phyloP scores from a whole-genome alignment of 2,113 vertebrate genomes.

The Ahaetulla prasina region DNA sequence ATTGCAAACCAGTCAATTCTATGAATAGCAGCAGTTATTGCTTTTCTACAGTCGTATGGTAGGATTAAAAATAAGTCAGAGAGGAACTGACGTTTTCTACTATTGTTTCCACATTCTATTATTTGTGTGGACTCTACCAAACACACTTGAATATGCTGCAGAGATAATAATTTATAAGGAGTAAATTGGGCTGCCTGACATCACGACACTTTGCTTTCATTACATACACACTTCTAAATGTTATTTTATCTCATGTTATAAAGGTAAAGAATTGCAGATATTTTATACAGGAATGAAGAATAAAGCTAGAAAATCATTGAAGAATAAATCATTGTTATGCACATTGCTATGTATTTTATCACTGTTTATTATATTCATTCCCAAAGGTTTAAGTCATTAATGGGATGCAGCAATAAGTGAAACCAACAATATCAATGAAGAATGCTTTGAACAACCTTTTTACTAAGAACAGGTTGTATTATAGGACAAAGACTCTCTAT shows the following conservation, averaged over 20 bases:
- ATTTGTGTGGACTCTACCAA: slow-evolving; percentile 37
- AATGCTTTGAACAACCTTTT: background rate
- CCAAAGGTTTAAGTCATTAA: background rate
- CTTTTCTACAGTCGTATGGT: slow-evolving; percentile 44
- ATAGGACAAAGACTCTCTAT: background rate
- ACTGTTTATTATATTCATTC: background rate
- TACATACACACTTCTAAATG: background rate
- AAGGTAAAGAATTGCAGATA: slow-evolving; percentile 29
- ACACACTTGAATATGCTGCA: slow-evolving; percentile 29
- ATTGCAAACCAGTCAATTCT: slow-evolving; percentile 57
- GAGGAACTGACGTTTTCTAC: slow-evolving; percentile 34
- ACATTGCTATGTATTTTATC: background rate
- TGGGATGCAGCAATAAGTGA: background rate
- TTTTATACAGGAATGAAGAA: slow-evolving; percentile 11
- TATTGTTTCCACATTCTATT: slow-evolving; percentile 13
- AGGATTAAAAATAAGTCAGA: slow-evolving; percentile 49
- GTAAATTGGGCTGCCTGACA: slow-evolving; percentile 30
- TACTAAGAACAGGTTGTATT: background rate
- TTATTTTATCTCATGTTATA: slow-evolving; percentile 16
- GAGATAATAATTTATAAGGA: slow-evolving; percentile 17
- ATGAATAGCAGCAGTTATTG: slow-evolving; percentile 55
- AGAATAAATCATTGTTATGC: background rate
- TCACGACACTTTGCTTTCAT: slow-evolving; percentile 40
- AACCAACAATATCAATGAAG: background rate
- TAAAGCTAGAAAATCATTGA: background rate